phyloP scores from a whole-genome alignment of 2,113 vertebrate genomes.

The Silurus glanis region DNA sequence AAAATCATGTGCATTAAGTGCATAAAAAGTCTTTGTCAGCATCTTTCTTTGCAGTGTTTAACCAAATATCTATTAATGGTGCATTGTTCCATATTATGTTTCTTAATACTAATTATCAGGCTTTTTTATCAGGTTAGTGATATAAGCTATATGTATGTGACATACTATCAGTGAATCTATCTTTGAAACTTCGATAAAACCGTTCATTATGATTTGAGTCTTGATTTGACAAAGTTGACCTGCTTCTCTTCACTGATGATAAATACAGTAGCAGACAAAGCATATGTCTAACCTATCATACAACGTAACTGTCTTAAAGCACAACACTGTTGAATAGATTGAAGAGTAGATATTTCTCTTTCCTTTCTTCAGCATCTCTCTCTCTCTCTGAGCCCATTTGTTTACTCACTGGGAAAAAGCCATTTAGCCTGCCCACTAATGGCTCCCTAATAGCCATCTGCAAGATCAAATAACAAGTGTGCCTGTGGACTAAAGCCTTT shows the following conservation, averaged over 20 bases:
- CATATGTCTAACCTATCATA: neutral
- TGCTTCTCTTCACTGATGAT: neutral
- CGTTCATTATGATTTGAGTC: neutral
- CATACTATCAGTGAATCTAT: neutral
- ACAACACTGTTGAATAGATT: constrained; percentile 9
- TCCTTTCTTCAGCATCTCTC: constrained; percentile 22
- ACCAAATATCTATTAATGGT: constrained; percentile 12
- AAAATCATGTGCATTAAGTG: neutral
- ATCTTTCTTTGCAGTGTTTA: constrained; percentile 4
- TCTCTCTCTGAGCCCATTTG: constrained; percentile 61
- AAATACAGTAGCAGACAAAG: neutral
- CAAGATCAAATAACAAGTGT: constrained; percentile 44
- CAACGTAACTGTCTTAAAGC: neutral
- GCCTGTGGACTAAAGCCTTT: neutral
- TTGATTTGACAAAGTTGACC: neutral
- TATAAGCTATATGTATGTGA: neutral
- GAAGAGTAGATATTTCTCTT: constrained; percentile 32
- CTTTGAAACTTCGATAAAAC: neutral
- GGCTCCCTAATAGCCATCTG: constrained; percentile 59
- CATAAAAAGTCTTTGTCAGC: constrained; percentile 18
- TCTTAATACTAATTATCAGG: neutral
- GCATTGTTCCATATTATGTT: neutral
- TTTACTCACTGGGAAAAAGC: constrained; percentile 69
- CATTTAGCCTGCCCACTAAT: constrained; percentile 67
- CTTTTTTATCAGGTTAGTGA: neutral